Evolutionary conservation across 2,888 invertebrate species (phyloP).

Genomic region (Glyphotaelius pellucidus): DNA sequence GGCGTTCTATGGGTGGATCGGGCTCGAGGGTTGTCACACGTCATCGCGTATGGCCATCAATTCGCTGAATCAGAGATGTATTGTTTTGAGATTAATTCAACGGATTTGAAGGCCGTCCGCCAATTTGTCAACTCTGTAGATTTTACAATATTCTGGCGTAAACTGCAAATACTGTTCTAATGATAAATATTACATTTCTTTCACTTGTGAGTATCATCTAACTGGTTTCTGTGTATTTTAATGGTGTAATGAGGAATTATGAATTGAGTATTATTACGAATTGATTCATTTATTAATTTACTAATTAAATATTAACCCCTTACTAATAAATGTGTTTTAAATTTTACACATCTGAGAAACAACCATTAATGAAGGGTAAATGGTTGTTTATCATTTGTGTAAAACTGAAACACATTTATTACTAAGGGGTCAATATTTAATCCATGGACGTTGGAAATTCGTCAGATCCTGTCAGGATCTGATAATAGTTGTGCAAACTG

Average conservation of each 20-base stretch:
- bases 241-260: neutral
- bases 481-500: too few relatives aligned
- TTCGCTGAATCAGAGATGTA: conserved; percentile 25
- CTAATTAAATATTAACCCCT: too few relatives aligned
- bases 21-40: conserved; percentile 33
- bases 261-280: neutral
- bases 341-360: too few relatives aligned
- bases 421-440: too few relatives aligned
- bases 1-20: neutral
- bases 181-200: neutral
- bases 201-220: neutral
- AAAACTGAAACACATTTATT: too few relatives aligned
- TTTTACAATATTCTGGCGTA: neutral
- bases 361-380: too few relatives aligned
- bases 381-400: too few relatives aligned
- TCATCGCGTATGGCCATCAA: conserved; percentile 16
- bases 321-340: too few relatives aligned
- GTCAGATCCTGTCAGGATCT: too few relatives aligned
- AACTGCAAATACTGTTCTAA: neutral
- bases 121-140: neutral
- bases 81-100: conserved; percentile 20
- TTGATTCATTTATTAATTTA: too few relatives aligned
- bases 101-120: neutral
- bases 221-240: neutral
- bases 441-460: too few relatives aligned